Evolutionary conservation across 1,140 invertebrate species (phyloP).

Genomic region (Tetragnatha versicolor): DNA sequence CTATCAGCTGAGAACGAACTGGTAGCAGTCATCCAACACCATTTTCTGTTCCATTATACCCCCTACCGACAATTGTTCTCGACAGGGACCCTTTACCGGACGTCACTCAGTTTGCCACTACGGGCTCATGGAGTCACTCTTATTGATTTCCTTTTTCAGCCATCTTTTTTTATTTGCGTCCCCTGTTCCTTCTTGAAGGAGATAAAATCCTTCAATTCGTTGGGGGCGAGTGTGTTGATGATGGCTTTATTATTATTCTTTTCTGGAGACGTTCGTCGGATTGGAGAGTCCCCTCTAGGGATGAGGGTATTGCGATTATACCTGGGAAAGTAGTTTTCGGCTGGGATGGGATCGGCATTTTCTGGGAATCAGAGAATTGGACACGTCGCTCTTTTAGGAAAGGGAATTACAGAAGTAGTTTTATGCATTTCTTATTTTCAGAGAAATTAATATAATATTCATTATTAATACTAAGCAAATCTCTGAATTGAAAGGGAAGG

Average conservation of each 20-base stretch:
- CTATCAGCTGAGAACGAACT: neutral
- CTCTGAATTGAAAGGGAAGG: too few species aligned
- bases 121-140: neutral
- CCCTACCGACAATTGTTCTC: neutral
- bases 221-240: neutral
- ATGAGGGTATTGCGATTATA: neutral
- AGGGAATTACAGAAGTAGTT: neutral
- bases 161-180: neutral
- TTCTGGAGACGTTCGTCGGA: neutral
- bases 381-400: neutral
- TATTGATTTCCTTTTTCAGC: constrained; percentile 15
- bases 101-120: neutral
- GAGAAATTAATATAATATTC: neutral
- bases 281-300: too few species aligned
- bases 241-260: neutral
- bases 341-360: too few species aligned
- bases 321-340: neutral
- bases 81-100: neutral
- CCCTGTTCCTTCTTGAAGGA: neutral
- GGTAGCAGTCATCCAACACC: neutral
- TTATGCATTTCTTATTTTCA: neutral
- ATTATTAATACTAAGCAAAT: too few species aligned
- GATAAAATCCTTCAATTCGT: constrained; percentile 12
- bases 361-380: too few species aligned
- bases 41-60: constrained; percentile 23